A percentile compares a stretch with the other conserved stretches of the same genome.
Evolutionary conservation across 2,113 vertebrate genomes (phyloP).

Genomic region (Myrmecobius fasciatus): DNA sequence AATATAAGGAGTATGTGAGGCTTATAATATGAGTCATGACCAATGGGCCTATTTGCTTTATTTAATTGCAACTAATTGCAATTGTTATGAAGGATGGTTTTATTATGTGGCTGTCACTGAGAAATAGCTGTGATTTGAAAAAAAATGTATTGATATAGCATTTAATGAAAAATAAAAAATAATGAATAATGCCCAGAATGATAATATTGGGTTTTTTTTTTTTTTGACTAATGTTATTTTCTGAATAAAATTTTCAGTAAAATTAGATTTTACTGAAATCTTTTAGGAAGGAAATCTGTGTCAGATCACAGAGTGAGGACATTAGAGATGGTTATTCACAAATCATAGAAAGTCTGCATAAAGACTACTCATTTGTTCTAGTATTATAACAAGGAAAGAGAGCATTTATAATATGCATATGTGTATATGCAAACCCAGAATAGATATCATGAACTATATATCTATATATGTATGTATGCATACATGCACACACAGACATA

Average conservation of each 20-base stretch:
- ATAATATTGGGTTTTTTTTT: too few species aligned
- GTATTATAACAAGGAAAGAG: not conserved
- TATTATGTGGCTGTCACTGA: not conserved
- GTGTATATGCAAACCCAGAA: not conserved
- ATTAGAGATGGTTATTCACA: not conserved
- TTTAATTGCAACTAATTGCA: not conserved
- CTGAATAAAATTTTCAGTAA: not conserved
- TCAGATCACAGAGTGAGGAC: slow-evolving; percentile 3
- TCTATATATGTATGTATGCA: not conserved
- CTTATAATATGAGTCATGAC: not conserved
- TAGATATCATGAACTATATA: not conserved
- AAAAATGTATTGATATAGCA: not conserved
- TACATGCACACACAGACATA: too few species aligned
- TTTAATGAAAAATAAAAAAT: slow-evolving; percentile 1
- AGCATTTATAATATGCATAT: not conserved
- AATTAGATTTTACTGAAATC: slow-evolving; percentile 31
- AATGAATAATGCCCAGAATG: not conserved
- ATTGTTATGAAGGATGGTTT: not conserved
- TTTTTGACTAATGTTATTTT: not conserved
- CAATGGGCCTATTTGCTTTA: not conserved
- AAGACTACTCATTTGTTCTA: slow-evolving; percentile 28
- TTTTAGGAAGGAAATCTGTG: slow-evolving; percentile 18
- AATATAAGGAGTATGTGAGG: not conserved
- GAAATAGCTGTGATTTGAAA: not conserved
- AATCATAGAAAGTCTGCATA: not conserved